Evolutionary conservation across 2,113 vertebrate species (phyloP).

Genomic region (Crotalus helleri): DNA sequence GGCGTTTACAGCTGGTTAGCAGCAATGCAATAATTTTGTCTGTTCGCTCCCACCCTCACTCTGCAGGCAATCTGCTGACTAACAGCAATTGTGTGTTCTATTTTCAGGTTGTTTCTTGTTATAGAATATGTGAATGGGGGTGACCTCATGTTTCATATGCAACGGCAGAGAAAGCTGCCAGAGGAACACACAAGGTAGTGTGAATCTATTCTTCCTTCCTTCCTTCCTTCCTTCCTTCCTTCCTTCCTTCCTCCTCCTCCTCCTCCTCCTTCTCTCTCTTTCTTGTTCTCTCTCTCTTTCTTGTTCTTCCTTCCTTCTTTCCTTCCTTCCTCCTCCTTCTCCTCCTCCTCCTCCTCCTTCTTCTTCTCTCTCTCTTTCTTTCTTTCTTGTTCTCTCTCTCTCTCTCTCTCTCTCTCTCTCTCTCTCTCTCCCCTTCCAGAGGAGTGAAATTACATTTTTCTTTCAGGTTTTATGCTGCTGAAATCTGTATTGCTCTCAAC

Average conservation of each 20-base stretch:
- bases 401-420: too few species aligned
- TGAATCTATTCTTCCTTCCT: fast-evolving
- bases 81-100: slow-evolving; percentile 20
- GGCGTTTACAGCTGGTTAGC: not conserved
- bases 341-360: too few species aligned
- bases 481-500: slow-evolving; percentile 97
- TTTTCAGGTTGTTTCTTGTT: slow-evolving; percentile 90
- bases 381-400: too few species aligned
- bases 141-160: slow-evolving; percentile 99
- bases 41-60: not conserved
- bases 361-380: too few species aligned
- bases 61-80: not conserved
- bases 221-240: not conserved
- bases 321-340: too few species aligned
- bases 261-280: too few species aligned
- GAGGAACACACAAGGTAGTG: slow-evolving; percentile 93
- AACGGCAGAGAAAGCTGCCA: slow-evolving; percentile 93
- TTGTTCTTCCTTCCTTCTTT: not conserved
- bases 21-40: not conserved
- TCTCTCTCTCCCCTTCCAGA: not conserved
- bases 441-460: not conserved
- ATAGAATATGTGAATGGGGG: slow-evolving; percentile 97
- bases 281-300: too few species aligned
- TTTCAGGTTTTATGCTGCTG: slow-evolving; percentile 94
- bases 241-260: too few species aligned